phyloP scores from a whole-genome alignment of 2,797 vertebrate species.

The Melanotaenia nigrans region DNA sequence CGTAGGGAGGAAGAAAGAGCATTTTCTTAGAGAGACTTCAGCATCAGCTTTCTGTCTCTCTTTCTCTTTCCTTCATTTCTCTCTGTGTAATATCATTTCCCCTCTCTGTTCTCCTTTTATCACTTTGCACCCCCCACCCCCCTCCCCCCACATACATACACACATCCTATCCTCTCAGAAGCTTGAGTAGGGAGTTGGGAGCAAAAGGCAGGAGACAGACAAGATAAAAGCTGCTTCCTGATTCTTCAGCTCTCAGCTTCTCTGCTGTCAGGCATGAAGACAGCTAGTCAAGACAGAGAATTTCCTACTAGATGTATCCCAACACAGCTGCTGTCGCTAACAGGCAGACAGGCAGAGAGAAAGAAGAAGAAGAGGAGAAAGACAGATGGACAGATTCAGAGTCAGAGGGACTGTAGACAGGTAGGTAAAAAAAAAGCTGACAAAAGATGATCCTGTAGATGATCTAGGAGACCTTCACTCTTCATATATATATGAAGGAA shows the following conservation, averaged over 20 bases:
- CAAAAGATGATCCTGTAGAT: slow-evolving; percentile 24
- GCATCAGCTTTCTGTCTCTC: slow-evolving; percentile 65
- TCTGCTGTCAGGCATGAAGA: slow-evolving; percentile 78
- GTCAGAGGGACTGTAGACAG: slow-evolving; percentile 42
- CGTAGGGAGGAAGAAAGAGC: slow-evolving; percentile 34
- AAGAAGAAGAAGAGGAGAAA: slow-evolving; percentile 36
- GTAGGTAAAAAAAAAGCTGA: slow-evolving; percentile 11
- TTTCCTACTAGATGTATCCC: slow-evolving; percentile 72
- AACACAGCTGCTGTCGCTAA: slow-evolving; percentile 74
- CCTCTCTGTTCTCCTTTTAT: slow-evolving; percentile 73
- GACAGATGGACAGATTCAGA: slow-evolving; percentile 47
- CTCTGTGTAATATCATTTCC: slow-evolving; percentile 71
- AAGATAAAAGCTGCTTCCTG: slow-evolving; percentile 82
- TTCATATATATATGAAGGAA: slow-evolving; percentile 2
- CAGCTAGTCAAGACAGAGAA: slow-evolving; percentile 76
- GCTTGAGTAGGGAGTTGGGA: slow-evolving; percentile 76
- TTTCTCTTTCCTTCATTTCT: slow-evolving; percentile 68
- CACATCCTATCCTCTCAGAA: slow-evolving; percentile 57
- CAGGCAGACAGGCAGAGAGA: slow-evolving; percentile 62
- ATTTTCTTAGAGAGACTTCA: slow-evolving; percentile 71
- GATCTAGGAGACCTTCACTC: slow-evolving; percentile 18
- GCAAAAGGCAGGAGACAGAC: slow-evolving; percentile 81
- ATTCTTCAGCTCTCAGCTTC: slow-evolving; percentile 76
- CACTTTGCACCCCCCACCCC: slow-evolving; percentile 8
- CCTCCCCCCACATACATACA: slow-evolving; percentile 2